Percentiles rank a stretch among this genome's conserved stretches.
These are phyloP conservation scores for Tortrix viridana DNA, from an alignment of 2,888 invertebrate genomes.

Conservation along the genomic window DNA sequence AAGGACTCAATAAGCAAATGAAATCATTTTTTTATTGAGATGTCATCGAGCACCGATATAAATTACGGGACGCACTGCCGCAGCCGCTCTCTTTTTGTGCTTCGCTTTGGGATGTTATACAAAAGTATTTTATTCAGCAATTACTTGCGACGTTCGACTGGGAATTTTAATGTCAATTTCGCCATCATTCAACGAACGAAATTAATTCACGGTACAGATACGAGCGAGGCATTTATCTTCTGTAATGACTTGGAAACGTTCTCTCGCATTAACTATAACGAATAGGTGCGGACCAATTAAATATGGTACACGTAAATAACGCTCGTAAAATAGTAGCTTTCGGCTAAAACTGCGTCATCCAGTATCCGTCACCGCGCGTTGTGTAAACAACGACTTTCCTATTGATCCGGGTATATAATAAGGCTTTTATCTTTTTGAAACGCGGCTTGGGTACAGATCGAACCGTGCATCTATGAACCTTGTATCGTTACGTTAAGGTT, in stretches of 20 bases:
- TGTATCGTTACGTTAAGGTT: no score
- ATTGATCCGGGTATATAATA: conserved; percentile 20
- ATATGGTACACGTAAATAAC: conserved; percentile 72
- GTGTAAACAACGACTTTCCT: conserved; percentile 30
- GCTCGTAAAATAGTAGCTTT: conserved; percentile 64
- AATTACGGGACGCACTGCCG: conserved; percentile 73
- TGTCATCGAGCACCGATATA: conserved; percentile 81
- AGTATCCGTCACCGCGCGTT: conserved; percentile 5
- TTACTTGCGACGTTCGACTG: conserved; percentile 80
- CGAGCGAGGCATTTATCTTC: conserved; percentile 70
- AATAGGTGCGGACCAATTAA: conserved; percentile 73
- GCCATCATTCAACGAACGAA: conserved; percentile 79
- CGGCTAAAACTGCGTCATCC: conserved; percentile 52
- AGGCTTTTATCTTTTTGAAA: conserved; percentile 18
- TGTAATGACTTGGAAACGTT: conserved; percentile 75
- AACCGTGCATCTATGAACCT: conserved; percentile 20
- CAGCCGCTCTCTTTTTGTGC: conserved; percentile 71
- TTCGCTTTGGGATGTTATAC: conserved; percentile 79
- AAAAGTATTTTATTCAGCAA: conserved; percentile 83
- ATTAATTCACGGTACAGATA: conserved; percentile 73
- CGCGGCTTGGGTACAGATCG: conserved; percentile 48
- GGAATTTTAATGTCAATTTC: conserved; percentile 82
- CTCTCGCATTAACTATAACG: conserved; percentile 67
- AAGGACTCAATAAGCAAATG: conserved; percentile 84
- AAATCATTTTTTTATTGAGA: conserved; percentile 84